Percentiles rank a stretch among this genome's conserved stretches.
Conservation (phyloP, 2,888 invertebrate genomes). For the Pycnomerus fuliginosus region DNA sequence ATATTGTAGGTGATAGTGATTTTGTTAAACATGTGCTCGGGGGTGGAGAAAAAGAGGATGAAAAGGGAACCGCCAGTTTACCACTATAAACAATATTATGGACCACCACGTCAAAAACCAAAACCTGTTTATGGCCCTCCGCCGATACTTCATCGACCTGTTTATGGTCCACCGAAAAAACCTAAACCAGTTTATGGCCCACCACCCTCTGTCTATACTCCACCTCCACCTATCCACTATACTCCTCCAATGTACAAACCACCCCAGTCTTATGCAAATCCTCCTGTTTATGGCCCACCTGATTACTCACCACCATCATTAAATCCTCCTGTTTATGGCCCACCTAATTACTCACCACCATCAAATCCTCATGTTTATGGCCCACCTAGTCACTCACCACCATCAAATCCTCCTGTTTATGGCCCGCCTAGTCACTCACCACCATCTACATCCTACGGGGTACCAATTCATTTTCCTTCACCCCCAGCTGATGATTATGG, state of each 20-base stretch:
- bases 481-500: conserved; percentile 21
- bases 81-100: conserved; percentile 22
- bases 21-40: too few relatives aligned
- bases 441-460: conserved; percentile 30
- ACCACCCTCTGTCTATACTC: conserved; percentile 11
- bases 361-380: conserved; percentile 26
- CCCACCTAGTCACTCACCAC: conserved; percentile 27
- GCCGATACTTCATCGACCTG: conserved; percentile 8
- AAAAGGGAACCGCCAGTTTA: conserved; percentile 28
- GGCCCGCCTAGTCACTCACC: conserved; percentile 15
- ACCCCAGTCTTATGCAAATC: neutral
- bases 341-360: conserved; percentile 25
- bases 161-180: conserved; percentile 30
- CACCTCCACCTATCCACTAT: too few relatives aligned
- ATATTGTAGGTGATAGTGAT: too few relatives aligned
- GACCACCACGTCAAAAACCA: conserved; percentile 26
- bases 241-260: neutral
- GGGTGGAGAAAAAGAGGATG: too few relatives aligned
- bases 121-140: conserved; percentile 27
- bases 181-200: conserved; percentile 37
- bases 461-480: conserved; percentile 29
- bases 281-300: neutral
- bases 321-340: conserved; percentile 15
- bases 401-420: conserved; percentile 9
- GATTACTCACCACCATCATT: neutral